Conservation (phyloP, 1,140 invertebrate species). For the Thaumetopoea pityocampa region DNA sequence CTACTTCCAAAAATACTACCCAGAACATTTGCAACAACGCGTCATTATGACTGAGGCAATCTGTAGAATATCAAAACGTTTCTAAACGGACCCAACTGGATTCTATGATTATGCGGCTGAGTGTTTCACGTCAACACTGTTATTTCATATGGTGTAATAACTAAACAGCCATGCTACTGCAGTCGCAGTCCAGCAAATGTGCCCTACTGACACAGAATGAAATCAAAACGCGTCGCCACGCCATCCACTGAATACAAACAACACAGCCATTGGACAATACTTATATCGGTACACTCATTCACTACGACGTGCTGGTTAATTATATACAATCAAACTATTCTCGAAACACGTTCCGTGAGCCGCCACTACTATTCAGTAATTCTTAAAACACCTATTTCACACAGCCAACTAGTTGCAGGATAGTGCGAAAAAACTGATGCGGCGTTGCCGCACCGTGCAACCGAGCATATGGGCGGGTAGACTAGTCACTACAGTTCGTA, state of each 20-base stretch:
- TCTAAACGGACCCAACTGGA: slow-evolving; percentile 1
- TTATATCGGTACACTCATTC: slow-evolving; percentile 33
- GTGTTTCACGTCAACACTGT: slow-evolving; percentile 27
- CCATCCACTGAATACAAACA: slow-evolving; percentile 36
- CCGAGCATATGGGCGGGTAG: slow-evolving; percentile 65
- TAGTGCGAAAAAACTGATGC: slow-evolving; percentile 65
- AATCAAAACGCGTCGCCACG: slow-evolving; percentile 44
- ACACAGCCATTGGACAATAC: slow-evolving; percentile 25
- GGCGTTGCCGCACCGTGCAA: slow-evolving; percentile 69
- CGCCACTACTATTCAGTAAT: slow-evolving; percentile 25
- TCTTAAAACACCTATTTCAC: slow-evolving; percentile 46
- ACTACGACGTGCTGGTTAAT: slow-evolving; percentile 28
- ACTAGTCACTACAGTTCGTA: slow-evolving; percentile 60
- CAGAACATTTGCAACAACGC: slow-evolving; percentile 28
- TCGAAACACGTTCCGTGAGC: slow-evolving; percentile 34
- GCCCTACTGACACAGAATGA: slow-evolving; percentile 60
- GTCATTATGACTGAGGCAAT: slow-evolving; percentile 22
- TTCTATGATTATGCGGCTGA: slow-evolving; percentile 8
- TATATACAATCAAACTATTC: slow-evolving; percentile 31
- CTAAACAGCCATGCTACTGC: slow-evolving; percentile 25
- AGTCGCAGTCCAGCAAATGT: slow-evolving; percentile 40
- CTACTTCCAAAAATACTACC: slow-evolving; percentile 44
- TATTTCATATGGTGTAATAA: slow-evolving; percentile 46
- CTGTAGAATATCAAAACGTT: slow-evolving; percentile 28
- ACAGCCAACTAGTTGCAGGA: slow-evolving; percentile 54